phyloP scores from a whole-genome alignment of 2,113 vertebrate genomes.

The Cyphomyrus plagiostoma region DNA sequence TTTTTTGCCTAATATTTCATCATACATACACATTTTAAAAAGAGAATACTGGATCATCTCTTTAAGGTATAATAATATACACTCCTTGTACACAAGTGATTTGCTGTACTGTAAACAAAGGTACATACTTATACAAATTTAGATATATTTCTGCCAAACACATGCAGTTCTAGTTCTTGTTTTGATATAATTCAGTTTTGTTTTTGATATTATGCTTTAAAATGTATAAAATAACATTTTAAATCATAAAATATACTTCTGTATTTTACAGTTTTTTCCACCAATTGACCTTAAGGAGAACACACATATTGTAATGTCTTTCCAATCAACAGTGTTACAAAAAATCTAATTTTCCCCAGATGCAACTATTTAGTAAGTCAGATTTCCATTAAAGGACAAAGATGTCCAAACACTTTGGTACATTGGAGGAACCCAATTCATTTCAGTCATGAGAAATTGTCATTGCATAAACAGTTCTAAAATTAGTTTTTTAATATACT shows the following conservation, averaged over 20 bases:
- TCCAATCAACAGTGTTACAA: background rate
- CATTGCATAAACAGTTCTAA: conserved; percentile 13
- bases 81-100: conserved; percentile 35
- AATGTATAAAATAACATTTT: background rate
- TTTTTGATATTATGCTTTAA: background rate
- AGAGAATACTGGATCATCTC: conserved; percentile 33
- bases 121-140: conserved; percentile 31
- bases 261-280: background rate
- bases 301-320: background rate
- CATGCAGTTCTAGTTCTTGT: background rate
- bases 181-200: background rate
- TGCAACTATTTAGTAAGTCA: background rate
- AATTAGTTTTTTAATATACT: background rate
- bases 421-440: conserved; percentile 8
- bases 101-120: conserved; percentile 38
- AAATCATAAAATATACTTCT: background rate
- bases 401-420: conserved; percentile 38
- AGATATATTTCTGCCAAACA: background rate
- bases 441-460: conserved; percentile 13
- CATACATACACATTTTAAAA: conserved; percentile 43
- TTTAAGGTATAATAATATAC: conserved; percentile 42
- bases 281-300: background rate
- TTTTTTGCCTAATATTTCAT: conserved; percentile 37
- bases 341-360: background rate
- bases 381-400: background rate